Evolutionary conservation across 2,888 invertebrate genomes (phyloP), one percentile per base, ranked within the genome.

Genomic region (Apamea sordens): DNA sequence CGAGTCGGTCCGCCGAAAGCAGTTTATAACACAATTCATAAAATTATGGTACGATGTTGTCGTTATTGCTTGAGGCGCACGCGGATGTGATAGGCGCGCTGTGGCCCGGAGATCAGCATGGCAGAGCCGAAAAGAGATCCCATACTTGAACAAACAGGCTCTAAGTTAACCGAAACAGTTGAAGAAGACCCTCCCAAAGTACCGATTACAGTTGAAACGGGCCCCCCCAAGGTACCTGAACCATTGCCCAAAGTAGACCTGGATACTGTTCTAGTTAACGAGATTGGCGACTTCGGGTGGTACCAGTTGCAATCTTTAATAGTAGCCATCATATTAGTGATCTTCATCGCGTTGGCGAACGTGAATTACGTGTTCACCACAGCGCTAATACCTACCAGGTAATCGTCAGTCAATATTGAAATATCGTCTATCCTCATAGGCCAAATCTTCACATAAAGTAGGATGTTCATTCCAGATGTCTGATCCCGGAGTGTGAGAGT

Each of bases 361-460:
- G 88, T 4, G 89, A 91, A 94, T 79, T 95, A 92, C 59, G 86
- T 94, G 1, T 95, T 95, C 80, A 94, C 94, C 0, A 92, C 95
- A 0, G 92, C 93, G 4, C 88, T 93, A 53, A 94, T 94, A 18
- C 83, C 72, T 5, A 94, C 94, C 6, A 93, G 95, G 95, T 95
- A 80, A 86, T 87, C 24, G 4, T n/a, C 61, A 44, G 28, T 24
- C 2, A 18, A 50, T n/a, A 28, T 18, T 56, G 1, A 41, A 41
- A 28, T 44, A 36, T 32, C 24, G 24, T 44, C 15, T 28, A 41
- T 15, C 7, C 28, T 69, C 28, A 21, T 15, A 28, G 21, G 13
- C 28, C 5, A 15, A 5, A 53, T 44, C 41, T 72, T 28, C 71
- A 56, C 6, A 15, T 28, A 15, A 13, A 21, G 21, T 24, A 10